phyloP scores from a whole-genome alignment of 2,113 vertebrate genomes.

The Beaufortia kweichowensis region DNA sequence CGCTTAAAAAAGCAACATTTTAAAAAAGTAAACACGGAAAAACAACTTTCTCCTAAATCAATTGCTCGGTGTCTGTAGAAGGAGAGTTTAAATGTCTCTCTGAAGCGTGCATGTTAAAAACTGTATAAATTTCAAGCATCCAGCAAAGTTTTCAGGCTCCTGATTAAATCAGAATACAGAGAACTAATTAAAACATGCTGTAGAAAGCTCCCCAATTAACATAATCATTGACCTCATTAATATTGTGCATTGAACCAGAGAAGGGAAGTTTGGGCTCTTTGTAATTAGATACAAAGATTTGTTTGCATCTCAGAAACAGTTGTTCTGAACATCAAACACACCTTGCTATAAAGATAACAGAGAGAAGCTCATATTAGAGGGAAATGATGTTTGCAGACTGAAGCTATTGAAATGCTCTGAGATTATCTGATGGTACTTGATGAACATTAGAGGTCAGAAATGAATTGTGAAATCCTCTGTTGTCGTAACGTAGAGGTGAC shows the following conservation, averaged over 20 bases:
- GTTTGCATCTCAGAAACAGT: slow-evolving; percentile 45
- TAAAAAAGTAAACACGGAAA: background rate
- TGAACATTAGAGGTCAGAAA: slow-evolving; percentile 10
- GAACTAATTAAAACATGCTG: slow-evolving; percentile 60
- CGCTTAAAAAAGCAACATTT: background rate
- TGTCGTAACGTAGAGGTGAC: background rate
- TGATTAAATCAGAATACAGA: slow-evolving; percentile 50
- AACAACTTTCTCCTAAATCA: background rate
- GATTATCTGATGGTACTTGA: background rate
- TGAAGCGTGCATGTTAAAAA: slow-evolving; percentile 8
- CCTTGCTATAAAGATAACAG: slow-evolving; percentile 16
- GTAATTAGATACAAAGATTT: slow-evolving; percentile 55
- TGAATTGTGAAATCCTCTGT: background rate
- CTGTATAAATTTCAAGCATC: slow-evolving; percentile 30
- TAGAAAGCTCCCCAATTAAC: slow-evolving; percentile 60
- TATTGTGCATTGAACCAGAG: slow-evolving; percentile 62
- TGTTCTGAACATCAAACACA: slow-evolving; percentile 36
- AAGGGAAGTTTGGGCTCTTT: slow-evolving; percentile 45
- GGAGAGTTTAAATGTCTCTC: background rate
- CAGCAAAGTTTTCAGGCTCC: slow-evolving; percentile 35
- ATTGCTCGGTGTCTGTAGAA: background rate
- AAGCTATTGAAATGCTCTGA: background rate
- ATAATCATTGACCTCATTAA: slow-evolving; percentile 66
- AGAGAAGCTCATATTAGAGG: background rate
- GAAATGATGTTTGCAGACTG: background rate